These are phyloP conservation scores for Melieria picta DNA, from an alignment of 2,888 invertebrate genomes.

Conservation along the genomic window DNA sequence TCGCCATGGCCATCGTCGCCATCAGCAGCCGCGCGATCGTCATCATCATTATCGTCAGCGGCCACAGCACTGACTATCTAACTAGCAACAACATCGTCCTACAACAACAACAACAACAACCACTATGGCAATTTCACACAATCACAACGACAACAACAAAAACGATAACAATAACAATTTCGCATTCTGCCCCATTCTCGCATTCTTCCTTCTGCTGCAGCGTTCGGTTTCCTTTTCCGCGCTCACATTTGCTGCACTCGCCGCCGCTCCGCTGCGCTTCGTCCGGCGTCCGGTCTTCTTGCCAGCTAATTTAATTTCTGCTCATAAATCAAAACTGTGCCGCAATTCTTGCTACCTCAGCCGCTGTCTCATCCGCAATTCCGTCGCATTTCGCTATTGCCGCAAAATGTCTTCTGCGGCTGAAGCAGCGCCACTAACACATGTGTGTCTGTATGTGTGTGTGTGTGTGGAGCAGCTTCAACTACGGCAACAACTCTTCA, in stretches of 20 bases:
- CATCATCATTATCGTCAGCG: not conserved
- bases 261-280: not conserved
- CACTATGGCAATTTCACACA: not conserved
- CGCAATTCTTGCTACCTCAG: conserved; percentile 33
- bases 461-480: no score
- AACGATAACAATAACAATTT: not conserved
- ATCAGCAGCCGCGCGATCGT: not conserved
- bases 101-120: no score
- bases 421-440: no score
- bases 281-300: conserved; percentile 34
- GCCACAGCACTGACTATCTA: no score
- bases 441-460: no score
- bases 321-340: conserved; percentile 60
- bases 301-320: conserved; percentile 58
- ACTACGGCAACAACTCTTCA: no score
- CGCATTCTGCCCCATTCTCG: not conserved
- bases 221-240: not conserved
- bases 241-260: not conserved
- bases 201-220: not conserved
- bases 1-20: no score
- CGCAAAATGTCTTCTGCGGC: no score
- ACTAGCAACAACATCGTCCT: no score
- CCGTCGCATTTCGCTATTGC: no score
- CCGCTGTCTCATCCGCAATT: no score
- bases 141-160: not conserved